A percentile compares a stretch with the other conserved stretches of the same genome.
Conservation (phyloP, 2,888 invertebrate genomes). For the Tuberolachnus salignus region DNA sequence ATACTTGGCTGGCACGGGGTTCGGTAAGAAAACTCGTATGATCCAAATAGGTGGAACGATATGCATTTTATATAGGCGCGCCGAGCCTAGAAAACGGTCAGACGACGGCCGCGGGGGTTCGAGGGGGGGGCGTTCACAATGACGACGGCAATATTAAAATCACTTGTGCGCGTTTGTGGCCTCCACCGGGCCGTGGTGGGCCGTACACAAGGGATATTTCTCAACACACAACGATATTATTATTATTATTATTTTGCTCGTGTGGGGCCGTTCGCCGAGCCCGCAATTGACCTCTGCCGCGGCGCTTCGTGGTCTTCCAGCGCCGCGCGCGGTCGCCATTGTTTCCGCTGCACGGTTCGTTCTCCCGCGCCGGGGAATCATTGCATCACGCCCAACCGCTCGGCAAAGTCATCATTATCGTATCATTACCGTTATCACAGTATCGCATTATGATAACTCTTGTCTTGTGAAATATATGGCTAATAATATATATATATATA, state of each 20-base stretch:
- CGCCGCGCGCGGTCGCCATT: constrained; percentile 35
- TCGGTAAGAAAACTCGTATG: constrained; percentile 25
- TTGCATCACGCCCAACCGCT: constrained; percentile 20
- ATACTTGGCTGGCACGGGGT: no score
- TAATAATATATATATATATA: no score
- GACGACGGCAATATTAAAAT: neutral
- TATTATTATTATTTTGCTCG: no score
- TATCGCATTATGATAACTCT: no score
- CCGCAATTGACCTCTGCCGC: constrained; percentile 27
- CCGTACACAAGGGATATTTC: constrained; percentile 45
- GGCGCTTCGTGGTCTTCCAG: constrained; percentile 17
- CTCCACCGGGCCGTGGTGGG: neutral
- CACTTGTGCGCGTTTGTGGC: neutral
- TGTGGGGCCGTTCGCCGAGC: constrained; percentile 41
- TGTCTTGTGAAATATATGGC: no score
- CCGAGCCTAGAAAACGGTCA: neutral
- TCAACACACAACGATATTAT: no score
- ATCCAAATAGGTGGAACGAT: neutral
- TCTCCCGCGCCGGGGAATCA: neutral
- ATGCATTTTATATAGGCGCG: constrained; percentile 31
- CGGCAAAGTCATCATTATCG: neutral
- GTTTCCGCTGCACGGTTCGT: constrained; percentile 49
- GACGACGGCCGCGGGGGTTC: neutral
- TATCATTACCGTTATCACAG: neutral
- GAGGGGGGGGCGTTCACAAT: neutral